Base-by-base conservation (phyloP, 1,140 invertebrate genomes). In the Ceratina calcarata region DNA sequence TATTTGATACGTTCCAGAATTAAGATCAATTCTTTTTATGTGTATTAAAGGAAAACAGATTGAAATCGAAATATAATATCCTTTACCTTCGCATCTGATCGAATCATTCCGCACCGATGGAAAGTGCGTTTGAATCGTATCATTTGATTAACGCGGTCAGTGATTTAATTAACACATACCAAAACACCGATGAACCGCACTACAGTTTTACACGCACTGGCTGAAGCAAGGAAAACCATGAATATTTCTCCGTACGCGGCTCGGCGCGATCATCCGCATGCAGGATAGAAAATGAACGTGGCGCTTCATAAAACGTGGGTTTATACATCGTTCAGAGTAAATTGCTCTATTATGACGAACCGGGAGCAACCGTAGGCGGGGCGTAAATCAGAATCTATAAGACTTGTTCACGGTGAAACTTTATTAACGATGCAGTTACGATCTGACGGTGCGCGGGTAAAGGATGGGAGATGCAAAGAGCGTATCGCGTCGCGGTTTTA, bases 381-480 rank as follows among this genome's bases (percentile, higher is more conserved):
- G 49, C 62, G 20, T 79, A 70, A 80, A 82, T 74, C 76, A 24
- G 76, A 75, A 62, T 81, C 71, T 61, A 82, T 22, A 74, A 76
- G 69, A 24, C 68, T 78, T 32, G 37, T 49, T 61, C 58, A 20
- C 60, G 53, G 70, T 13, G 67, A 64, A 60, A 79, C 58, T 84
- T 81, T 73, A 64, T 84, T 81, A 85, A 84, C 62, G 61, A 85
- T 18, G 37, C 66, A 55, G 72, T 68, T 70, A 71, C 32, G 65
- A 80, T 37, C 72, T 53, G 65, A 72, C 49, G 51, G 15, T 15
- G 18, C 12, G 37, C 37, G 37, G 8, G 6, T 10, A 45, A 57
- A 70, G 61, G 12, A 27, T 45, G n/a, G 18, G 57, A 22, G 51
- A 32, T 20, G 22, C 20, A 16, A 24, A 7, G 20, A 10, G 37